These are phyloP conservation scores for Drosophila erecta DNA, from an alignment of 1,140 invertebrate genomes.

Conservation along the genomic window DNA sequence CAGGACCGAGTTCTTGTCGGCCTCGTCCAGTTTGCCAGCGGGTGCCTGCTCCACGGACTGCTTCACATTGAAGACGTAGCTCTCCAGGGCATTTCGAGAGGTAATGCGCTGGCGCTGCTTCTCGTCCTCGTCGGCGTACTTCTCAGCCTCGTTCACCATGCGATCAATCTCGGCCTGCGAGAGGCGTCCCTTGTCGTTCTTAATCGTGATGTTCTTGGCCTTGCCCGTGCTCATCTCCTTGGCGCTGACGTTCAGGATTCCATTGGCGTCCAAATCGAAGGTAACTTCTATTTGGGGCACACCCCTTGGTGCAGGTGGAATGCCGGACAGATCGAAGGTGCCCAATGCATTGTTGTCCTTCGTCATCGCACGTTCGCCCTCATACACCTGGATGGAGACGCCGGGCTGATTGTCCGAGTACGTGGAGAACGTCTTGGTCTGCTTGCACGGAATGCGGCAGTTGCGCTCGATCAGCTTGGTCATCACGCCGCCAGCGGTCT, in stretches of 20 bases:
- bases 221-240: constrained; percentile 86
- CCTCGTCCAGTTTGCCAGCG: constrained; percentile 86
- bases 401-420: constrained; percentile 90
- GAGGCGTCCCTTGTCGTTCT: constrained; percentile 92
- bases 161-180: constrained; percentile 92
- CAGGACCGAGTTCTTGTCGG: constrained; percentile 87
- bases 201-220: constrained; percentile 91
- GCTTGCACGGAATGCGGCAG: constrained; percentile 87
- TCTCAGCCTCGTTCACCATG: constrained; percentile 59
- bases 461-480: constrained; percentile 88
- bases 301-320: constrained; percentile 92
- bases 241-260: constrained; percentile 88
- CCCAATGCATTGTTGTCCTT: constrained; percentile 91
- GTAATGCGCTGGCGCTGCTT: constrained; percentile 88
- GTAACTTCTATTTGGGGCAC: constrained; percentile 91
- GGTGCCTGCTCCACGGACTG: constrained; percentile 85
- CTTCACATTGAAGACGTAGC: constrained; percentile 90
- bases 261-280: constrained; percentile 87
- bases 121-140: constrained; percentile 87
- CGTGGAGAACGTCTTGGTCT: constrained; percentile 88
- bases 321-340: constrained; percentile 91
- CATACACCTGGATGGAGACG: constrained; percentile 89
- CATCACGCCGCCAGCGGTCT: constrained; percentile 87
- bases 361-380: constrained; percentile 90
- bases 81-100: constrained; percentile 87